Conservation (phyloP, 2,797 vertebrate species). For the Mus minutoides region DNA sequence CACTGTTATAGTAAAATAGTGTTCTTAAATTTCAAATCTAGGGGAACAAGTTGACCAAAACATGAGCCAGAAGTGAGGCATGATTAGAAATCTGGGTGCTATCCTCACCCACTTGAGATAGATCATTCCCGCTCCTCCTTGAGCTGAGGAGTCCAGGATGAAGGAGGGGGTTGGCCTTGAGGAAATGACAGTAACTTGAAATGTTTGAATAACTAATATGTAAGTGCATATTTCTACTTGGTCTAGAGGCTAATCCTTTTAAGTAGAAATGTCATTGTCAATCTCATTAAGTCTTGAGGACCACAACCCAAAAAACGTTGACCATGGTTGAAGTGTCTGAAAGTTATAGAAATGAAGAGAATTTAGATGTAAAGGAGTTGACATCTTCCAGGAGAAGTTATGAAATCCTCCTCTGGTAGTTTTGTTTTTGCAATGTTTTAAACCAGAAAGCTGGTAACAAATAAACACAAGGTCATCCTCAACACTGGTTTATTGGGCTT, state of each 20-base stretch:
- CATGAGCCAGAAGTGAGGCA: background rate
- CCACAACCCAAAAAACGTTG: background rate
- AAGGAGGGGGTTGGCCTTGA: background rate
- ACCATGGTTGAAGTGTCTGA: background rate
- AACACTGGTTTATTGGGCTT: background rate
- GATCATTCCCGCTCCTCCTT: background rate
- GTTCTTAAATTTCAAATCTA: constrained; percentile 21
- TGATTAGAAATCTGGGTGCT: background rate
- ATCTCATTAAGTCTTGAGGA: background rate
- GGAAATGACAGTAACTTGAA: background rate
- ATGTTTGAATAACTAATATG: background rate
- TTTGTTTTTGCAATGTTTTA: constrained; percentile 18
- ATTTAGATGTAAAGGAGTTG: background rate
- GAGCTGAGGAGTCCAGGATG: background rate
- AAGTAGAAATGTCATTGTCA: background rate
- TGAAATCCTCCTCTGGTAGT: background rate
- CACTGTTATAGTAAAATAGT: background rate
- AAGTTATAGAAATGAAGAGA: constrained; percentile 43
- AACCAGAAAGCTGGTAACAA: constrained; percentile 7
- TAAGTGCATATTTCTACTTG: background rate
- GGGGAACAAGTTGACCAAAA: background rate
- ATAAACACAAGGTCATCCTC: constrained; percentile 4
- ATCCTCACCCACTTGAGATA: background rate
- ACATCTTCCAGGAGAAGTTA: constrained; percentile 9
- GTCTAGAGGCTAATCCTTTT: background rate